Conservation (phyloP, 1,140 invertebrate genomes). For the Coboldia fuscipes region DNA sequence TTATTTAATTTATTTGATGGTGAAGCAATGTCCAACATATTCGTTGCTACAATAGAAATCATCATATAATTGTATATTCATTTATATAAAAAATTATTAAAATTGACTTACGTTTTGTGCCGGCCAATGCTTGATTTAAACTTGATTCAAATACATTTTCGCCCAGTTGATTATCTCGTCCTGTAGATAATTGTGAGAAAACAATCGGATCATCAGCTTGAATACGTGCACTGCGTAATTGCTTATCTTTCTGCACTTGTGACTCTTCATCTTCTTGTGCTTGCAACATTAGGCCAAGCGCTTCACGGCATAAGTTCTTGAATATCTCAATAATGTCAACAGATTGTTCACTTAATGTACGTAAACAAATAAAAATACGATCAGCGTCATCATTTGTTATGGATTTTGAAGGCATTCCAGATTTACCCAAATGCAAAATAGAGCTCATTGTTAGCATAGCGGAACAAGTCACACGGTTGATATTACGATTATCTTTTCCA, state of each 20-base stretch:
- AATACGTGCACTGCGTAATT: constrained; percentile 45
- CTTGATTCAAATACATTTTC: constrained; percentile 92
- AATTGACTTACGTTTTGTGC: constrained; percentile 20
- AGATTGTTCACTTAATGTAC: constrained; percentile 55
- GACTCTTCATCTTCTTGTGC: constrained; percentile 43
- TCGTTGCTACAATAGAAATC: constrained; percentile 8
- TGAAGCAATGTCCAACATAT: constrained; percentile 24
- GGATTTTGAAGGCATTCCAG: constrained; percentile 38
- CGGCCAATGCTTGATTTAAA: constrained; percentile 72
- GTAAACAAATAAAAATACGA: constrained; percentile 64
- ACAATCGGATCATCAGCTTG: constrained; percentile 74
- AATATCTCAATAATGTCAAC: constrained; percentile 54
- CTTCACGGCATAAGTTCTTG: constrained; percentile 50
- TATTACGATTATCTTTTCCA: constrained; percentile 17
- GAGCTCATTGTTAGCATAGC: constrained; percentile 75
- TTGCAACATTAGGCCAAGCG: constrained; percentile 66
- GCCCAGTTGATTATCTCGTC: constrained; percentile 48
- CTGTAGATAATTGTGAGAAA: constrained; percentile 62
- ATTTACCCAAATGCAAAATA: constrained; percentile 67
- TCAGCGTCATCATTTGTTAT: constrained; percentile 94
- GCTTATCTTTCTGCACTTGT: constrained; percentile 29
- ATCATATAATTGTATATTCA: not conserved
- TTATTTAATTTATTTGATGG: constrained; percentile 49
- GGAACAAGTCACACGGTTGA: constrained; percentile 54
- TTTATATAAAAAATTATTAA: not conserved